A percentile compares a stretch with the other conserved stretches of the same genome.
These are phyloP conservation scores for Bombus polaris DNA, from an alignment of 1,140 invertebrate species.

Conservation along the genomic window DNA sequence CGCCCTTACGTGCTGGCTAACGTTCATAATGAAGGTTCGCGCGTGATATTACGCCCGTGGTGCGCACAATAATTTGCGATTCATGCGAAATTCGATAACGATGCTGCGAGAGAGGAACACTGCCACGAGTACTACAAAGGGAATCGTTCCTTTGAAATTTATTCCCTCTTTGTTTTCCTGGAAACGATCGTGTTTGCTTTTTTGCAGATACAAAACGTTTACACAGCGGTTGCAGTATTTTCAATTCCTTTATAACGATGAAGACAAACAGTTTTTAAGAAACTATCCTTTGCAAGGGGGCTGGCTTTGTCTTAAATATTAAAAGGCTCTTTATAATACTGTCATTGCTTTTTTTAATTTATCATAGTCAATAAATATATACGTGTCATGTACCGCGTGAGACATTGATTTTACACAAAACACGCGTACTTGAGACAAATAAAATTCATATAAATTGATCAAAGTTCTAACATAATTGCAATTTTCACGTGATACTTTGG, in stretches of 20 bases:
- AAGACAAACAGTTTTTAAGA: neutral
- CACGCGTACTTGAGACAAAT: no score
- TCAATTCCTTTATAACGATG: neutral
- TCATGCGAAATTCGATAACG: constrained; percentile 8
- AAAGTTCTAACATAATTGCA: no score
- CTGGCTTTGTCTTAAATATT: neutral
- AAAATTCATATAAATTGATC: no score
- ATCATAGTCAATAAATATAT: no score
- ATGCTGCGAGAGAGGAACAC: neutral
- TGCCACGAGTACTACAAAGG: neutral
- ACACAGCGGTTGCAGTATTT: neutral
- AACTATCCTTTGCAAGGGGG: neutral
- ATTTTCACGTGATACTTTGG: no score
- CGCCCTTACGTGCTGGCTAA: no score
- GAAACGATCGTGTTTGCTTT: neutral
- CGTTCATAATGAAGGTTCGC: no score
- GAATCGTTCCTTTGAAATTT: neutral
- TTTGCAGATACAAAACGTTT: neutral
- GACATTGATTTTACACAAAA: no score
- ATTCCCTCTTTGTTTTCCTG: neutral
- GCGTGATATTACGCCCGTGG: neutral
- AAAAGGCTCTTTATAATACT: no score
- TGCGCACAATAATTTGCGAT: constrained; percentile 10
- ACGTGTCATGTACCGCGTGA: no score
- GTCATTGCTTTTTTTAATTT: no score